These are phyloP conservation scores for Drosophila mulleri DNA, from an alignment of 2,888 invertebrate genomes.

Conservation along the genomic window DNA sequence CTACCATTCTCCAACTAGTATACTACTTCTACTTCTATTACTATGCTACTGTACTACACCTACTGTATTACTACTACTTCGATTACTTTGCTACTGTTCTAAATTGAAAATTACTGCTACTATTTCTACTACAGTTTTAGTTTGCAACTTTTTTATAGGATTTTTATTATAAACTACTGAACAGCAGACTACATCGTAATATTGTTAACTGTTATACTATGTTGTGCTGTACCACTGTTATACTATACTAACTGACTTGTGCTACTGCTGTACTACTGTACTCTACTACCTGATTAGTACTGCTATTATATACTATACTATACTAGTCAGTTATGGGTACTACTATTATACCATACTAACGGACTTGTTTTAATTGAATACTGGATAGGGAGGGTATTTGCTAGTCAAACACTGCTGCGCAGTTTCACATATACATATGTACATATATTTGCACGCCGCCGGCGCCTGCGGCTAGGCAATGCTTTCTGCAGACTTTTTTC, in stretches of 20 bases:
- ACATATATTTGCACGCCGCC: slow-evolving; percentile 36
- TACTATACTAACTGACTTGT: not conserved
- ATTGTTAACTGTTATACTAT: not conserved
- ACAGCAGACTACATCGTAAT: no score
- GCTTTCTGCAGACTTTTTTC: slow-evolving; percentile 30
- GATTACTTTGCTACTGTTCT: not conserved
- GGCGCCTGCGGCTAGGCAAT: slow-evolving; percentile 75
- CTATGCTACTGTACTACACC: not conserved
- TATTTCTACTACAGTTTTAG: no score
- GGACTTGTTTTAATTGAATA: not conserved
- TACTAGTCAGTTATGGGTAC: no score
- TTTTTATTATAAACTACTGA: not conserved
- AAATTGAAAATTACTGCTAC: not conserved
- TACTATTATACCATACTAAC: not conserved
- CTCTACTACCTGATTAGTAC: not conserved
- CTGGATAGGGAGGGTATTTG: not conserved
- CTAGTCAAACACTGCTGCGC: not conserved
- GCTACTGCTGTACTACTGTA: not conserved
- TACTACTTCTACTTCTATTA: not conserved
- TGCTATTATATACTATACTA: not conserved
- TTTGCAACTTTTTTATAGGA: no score
- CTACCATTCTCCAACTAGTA: not conserved
- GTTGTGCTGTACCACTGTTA: not conserved
- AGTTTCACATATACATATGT: not conserved
- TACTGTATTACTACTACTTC: not conserved